Base-by-base conservation (phyloP, 1,140 invertebrate genomes). In the Achatina immaculata region DNA sequence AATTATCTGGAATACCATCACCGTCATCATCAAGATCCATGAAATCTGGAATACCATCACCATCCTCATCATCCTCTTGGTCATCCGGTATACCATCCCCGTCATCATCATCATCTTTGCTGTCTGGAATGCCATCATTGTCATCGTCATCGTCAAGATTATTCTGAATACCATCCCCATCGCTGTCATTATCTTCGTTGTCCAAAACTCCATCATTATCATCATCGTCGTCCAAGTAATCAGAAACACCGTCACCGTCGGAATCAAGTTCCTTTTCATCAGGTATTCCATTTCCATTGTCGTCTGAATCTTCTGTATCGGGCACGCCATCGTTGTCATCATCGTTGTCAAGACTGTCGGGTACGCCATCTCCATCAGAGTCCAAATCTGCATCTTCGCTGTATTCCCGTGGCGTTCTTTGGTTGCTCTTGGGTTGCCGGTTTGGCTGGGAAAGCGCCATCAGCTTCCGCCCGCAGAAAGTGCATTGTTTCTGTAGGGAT, bases 21-120 rank as follows among this genome's bases (percentile, higher is more conserved):
- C 65, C 65, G 36, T 68, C 43, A 72, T 40, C 38, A 45, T 72
- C 43, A 4, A 55, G 31, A 16, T 89, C 85, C 72, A 82, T n/a
- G 78, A 85, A 55, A 68, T 90, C 86, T 0, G 87, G 87, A 38
- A 89, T 89, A 71, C 86, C 86, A 83, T 88, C 86, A 75, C 83
- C 84, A 82, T 90, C 87, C 62, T 84, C 84, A 66, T 89, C 86
- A 36, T 82, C 69, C 42, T 87, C 85, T 55, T 75, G 43, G 34
- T 55, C 83, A 81, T 89, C 87, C 0, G 86, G 87, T 76, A 90
- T 88, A 6, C 88, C 86, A 84, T 89, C 86, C 36, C 85, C 85
- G 84, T 89, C 86, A 66, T 81, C 83, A 55, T 75, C 51, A 48
- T 75, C 55, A 55, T 75, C 51, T 3, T 31, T n/a, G 14, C 28